Conservation (phyloP, 2,797 vertebrate genomes). For the Gobionotothen gibberifrons region DNA sequence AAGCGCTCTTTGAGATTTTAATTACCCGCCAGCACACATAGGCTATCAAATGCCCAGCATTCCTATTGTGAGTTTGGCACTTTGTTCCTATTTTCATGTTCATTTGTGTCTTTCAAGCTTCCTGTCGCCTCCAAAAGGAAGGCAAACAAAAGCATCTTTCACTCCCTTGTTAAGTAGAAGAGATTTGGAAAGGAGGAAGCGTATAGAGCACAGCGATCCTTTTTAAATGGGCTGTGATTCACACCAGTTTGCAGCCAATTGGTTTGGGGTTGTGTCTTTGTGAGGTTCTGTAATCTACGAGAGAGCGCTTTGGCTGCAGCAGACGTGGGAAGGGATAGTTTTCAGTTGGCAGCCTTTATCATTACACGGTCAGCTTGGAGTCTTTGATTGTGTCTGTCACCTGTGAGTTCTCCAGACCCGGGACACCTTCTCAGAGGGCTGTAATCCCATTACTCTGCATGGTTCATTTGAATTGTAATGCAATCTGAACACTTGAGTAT, state of each 20-base stretch:
- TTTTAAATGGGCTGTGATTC: constrained; percentile 50
- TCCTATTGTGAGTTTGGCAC: constrained; percentile 80
- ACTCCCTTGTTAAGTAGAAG: constrained; percentile 83
- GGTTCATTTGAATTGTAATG: constrained; percentile 86
- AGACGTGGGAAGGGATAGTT: constrained; percentile 3
- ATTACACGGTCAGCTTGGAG: neutral
- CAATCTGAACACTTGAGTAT: constrained; percentile 82
- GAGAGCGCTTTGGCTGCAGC: neutral
- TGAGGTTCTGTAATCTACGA: neutral
- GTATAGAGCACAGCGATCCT: constrained; percentile 37
- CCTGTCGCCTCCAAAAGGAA: constrained; percentile 78
- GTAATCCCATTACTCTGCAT: constrained; percentile 81
- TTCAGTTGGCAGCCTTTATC: constrained; percentile 7
- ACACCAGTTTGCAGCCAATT: constrained; percentile 44
- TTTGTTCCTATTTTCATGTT: constrained; percentile 91
- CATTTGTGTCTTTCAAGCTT: constrained; percentile 86
- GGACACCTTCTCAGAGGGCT: constrained; percentile 62
- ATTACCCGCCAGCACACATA: constrained; percentile 32
- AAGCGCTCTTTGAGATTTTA: constrained; percentile 45
- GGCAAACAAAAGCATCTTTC: constrained; percentile 89
- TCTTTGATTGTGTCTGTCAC: constrained; percentile 55
- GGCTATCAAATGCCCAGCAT: constrained; percentile 51
- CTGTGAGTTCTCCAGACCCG: constrained; percentile 49
- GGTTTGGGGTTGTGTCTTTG: constrained; percentile 28
- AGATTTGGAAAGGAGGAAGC: constrained; percentile 83